Conservation (phyloP, 1,140 invertebrate genomes). For the Brachionus asplanchnoidis region DNA sequence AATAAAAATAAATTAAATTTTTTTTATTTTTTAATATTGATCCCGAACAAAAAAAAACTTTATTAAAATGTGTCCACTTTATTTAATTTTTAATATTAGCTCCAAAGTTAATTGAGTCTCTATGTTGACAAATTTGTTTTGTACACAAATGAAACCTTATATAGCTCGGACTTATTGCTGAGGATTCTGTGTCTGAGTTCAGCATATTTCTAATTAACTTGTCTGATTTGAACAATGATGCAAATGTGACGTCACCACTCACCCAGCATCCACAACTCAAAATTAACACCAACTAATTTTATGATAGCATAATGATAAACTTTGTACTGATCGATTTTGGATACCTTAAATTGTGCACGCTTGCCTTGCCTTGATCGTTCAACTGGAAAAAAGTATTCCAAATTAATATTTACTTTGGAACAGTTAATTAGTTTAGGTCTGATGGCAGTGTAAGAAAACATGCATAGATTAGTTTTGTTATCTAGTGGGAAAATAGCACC, state of each 20-base stretch:
- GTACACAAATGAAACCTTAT: background rate
- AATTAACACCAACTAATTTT: background rate
- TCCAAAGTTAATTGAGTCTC: background rate
- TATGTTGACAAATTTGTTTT: background rate
- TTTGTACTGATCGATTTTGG: background rate
- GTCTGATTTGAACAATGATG: background rate
- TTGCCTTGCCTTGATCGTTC: background rate
- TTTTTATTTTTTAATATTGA: background rate
- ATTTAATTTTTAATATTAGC: background rate
- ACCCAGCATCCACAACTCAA: background rate
- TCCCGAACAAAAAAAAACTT: background rate
- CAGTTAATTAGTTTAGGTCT: background rate
- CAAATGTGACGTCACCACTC: background rate
- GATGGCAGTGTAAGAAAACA: background rate
- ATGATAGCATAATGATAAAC: background rate
- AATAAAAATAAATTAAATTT: background rate
- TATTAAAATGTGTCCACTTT: background rate
- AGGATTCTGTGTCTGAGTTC: background rate
- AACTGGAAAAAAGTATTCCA: background rate
- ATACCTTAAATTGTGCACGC: background rate
- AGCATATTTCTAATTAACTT: background rate
- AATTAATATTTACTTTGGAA: background rate
- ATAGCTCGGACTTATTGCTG: background rate
- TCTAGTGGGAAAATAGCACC: background rate
- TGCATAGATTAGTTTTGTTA: background rate